phyloP scores from a whole-genome alignment of 2,888 invertebrate genomes.

The Syrphus vitripennis region DNA sequence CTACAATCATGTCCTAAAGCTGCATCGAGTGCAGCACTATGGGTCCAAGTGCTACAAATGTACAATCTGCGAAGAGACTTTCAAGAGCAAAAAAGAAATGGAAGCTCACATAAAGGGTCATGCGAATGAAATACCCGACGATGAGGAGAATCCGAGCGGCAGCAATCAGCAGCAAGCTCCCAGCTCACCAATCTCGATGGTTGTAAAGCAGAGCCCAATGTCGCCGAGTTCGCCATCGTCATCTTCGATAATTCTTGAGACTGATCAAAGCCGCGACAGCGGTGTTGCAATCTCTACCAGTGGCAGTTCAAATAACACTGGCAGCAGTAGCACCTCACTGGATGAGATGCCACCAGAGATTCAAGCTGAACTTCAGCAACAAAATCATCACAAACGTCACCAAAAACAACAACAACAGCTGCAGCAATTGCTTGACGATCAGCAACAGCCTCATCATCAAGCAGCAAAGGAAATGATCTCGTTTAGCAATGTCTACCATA shows the following conservation, averaged over 20 bases:
- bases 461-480: conserved; percentile 62
- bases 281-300: conserved; percentile 77
- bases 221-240: conserved; percentile 58
- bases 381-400: conserved; percentile 81
- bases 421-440: conserved; percentile 29
- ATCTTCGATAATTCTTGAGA: conserved; percentile 73
- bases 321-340: conserved; percentile 61
- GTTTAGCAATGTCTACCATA: conserved; percentile 64
- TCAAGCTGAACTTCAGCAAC: conserved; percentile 68
- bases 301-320: conserved; percentile 72
- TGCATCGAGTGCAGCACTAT: conserved; percentile 94
- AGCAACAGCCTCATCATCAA: too few relatives aligned
- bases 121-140: conserved; percentile 84
- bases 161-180: conserved; percentile 45
- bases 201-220: conserved; percentile 34
- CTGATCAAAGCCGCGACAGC: conserved; percentile 78
- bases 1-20: conserved; percentile 94
- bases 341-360: conserved; percentile 66
- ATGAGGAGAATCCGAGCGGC: conserved; percentile 73
- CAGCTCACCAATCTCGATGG: conserved; percentile 33
- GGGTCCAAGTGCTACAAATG: conserved; percentile 96
- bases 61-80: conserved; percentile 94
- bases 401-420: conserved; percentile 52
- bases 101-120: conserved; percentile 93
- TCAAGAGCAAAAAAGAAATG: conserved; percentile 95